Evolutionary conservation across 2,113 vertebrate genomes (phyloP), one percentile per base, ranked within the genome.

Genomic region (Odontophorus gujanensis): DNA sequence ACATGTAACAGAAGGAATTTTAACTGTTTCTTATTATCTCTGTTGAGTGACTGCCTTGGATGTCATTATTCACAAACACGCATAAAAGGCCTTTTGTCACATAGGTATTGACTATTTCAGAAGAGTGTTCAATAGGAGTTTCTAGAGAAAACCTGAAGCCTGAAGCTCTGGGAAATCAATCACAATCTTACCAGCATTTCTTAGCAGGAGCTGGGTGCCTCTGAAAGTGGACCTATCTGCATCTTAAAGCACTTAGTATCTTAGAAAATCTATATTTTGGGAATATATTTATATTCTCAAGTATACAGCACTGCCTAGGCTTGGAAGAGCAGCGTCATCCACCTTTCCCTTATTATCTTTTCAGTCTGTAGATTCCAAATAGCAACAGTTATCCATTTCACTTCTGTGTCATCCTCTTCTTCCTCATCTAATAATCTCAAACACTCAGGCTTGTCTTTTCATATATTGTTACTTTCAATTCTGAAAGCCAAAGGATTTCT

Each of bases 401-500:
- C 1, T 79, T 6, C 16, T 55, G 38, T 85, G 25, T 22, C 40
- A 68, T 72, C 30, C 12, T 79, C 11, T 63, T 90, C 62, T 20
- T 85, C 13, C 8, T 87, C 58, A 51, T 57, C 38, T 66, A 42
- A 81, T 85, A 86, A 72, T 20, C 34, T 65, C 25, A 62, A 34
- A 86, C 11, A 47, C 17, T 61, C 25, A 32, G 9, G 11, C 15
- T 47, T 80, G 18, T 45, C 53, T 79, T 88, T 85, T 75, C 53
- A 88, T 57, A 68, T 75, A 68, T 22, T 57, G 9, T 28, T 81
- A 9, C 18, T 78, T 92, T 73, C 22, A 71, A 10, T 85, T 74
- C 50, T 95, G 76, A 86, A 81, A 88, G 38, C 50, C 40, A 59
- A 58, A 68, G 40, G 18, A 22, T 80, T 89, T 94, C 76, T 89